Evolutionary conservation across 2,888 invertebrate genomes (phyloP), one percentile per base, ranked within the genome.

Genomic region (Masnerella sp.): DNA sequence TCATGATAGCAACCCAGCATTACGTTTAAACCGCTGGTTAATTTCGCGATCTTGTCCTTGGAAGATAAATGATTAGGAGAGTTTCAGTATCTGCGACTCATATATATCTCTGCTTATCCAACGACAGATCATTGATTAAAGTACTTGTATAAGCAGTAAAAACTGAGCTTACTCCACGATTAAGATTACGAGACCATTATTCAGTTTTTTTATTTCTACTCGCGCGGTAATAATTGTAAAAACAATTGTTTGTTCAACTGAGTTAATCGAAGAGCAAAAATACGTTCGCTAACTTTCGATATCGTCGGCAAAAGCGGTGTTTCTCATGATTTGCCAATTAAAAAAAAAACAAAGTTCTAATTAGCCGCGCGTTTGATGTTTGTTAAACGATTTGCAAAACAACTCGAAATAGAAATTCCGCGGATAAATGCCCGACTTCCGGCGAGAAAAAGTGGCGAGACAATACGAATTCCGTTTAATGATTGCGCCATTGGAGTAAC

Each of bases 391-490:
- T 22, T 61, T 59, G 40, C 38, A 52, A 61, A 59, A 68, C 61
- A 52, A 52, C 43, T 22, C 45, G 43, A 52, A 38, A 40, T 28
- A 32, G 25, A n/a, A 67, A 61, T 52, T 59, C 59, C 52, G 30
- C 59, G 52, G 42, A 38, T 59, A 61, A 59, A 65, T 59, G 15
- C 65, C 45, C 32, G 45, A 65, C 61, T 65, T 65, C 65, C 65
- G 65, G 30, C 25, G 52, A 20, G 22, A 28, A 58, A 67, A 59
- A 34, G 36, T 43, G 36, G 7, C 32, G 49, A 61, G 56, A 73
- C 67, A 73, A 73, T 73, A 67, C 61, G 22, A 62, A 73, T 67
- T 67, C 72, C 56, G 61, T 47, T 56, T 56, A 54, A 62, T 67
- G 67, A 67, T 62, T 61, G 32, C 67, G 36, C 54, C 61, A 72